These are phyloP conservation scores for Parauchenoglanis punctatus DNA, from an alignment of 2,797 vertebrate species.

Conservation along the genomic window DNA sequence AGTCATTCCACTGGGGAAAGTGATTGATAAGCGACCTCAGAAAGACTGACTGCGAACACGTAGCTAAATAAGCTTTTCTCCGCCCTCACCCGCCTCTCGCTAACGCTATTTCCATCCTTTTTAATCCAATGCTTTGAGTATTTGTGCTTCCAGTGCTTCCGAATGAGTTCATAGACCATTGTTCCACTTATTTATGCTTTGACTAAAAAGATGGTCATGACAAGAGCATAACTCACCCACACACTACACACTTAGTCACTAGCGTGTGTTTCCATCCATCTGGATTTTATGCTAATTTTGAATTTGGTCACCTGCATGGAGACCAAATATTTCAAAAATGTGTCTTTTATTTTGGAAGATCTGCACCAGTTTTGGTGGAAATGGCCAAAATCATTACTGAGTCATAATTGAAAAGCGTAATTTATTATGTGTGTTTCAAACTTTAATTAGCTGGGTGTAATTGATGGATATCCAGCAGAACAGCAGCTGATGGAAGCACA, in stretches of 20 bases:
- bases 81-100: conserved; percentile 35
- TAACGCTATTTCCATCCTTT: conserved; percentile 4
- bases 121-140: conserved; percentile 1
- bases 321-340: background rate
- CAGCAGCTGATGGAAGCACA: background rate
- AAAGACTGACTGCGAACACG: conserved; percentile 59
- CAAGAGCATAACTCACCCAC: conserved; percentile 43
- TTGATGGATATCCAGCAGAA: background rate
- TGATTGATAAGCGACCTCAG: conserved; percentile 68
- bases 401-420: background rate
- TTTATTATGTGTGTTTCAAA: background rate
- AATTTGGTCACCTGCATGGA: background rate
- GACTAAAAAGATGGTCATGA: conserved; percentile 55
- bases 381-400: background rate
- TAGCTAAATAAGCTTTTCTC: conserved; percentile 52
- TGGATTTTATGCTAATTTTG: background rate
- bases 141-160: background rate
- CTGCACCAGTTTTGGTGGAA: background rate
- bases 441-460: background rate
- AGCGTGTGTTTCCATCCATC: conserved; percentile 27
- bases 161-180: conserved; percentile 35
- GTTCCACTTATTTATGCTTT: conserved; percentile 53
- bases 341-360: background rate
- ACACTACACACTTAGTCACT: conserved; percentile 15
- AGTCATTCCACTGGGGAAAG: conserved; percentile 67